Base-by-base conservation (phyloP, 2,797 vertebrate species). In the Galagoides demidoff region DNA sequence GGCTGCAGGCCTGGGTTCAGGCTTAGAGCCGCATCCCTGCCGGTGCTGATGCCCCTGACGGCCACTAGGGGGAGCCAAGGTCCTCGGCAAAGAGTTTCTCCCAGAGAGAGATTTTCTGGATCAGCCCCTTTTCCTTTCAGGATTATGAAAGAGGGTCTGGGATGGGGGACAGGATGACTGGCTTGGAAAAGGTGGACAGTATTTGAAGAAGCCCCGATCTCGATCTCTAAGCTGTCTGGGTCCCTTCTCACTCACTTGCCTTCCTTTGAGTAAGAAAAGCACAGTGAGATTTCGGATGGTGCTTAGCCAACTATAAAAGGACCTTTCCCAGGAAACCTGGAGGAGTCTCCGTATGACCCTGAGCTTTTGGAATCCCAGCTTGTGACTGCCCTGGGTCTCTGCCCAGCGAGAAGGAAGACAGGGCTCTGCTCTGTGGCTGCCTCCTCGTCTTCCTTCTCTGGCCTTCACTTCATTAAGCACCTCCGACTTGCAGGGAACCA, bases 31-130 rank as follows among this genome's bases (percentile, higher is more conserved):
- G 0, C n/a, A 0, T 37, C 12, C 23, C 1, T 1, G 19, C 16
- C 0, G 0, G 23, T 14, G 90, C 31, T 19, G 14, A 14, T 85
- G 29, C 84, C 19, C 31, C 0, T 27, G 5, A 13, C 20, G 76
- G 89, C 84, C 97, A 86, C 94, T 52, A 96, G 96, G 13, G 86
- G 96, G 96, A 90, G 95, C 82, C 45, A 27, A 59, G n/a, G 76
- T 39, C 64, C 96, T 73, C 79, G 0, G 92, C 52, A 85, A 95
- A 92, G 43, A 6, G 23, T 37, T 39, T 37, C 45, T 37, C 1
- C 1, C 17, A 1, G 3, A 0, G 7, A 74, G 29, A 52, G 7
- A 14, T 31, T 7, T 9, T 66, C 19, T 2, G 27, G 66, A 0
- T 55, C 19, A 0, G 1, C 39, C 31, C 34, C 23, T 68, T 90